Conservation (phyloP, 2,888 invertebrate genomes). For the Sepiola atlantica region DNA sequence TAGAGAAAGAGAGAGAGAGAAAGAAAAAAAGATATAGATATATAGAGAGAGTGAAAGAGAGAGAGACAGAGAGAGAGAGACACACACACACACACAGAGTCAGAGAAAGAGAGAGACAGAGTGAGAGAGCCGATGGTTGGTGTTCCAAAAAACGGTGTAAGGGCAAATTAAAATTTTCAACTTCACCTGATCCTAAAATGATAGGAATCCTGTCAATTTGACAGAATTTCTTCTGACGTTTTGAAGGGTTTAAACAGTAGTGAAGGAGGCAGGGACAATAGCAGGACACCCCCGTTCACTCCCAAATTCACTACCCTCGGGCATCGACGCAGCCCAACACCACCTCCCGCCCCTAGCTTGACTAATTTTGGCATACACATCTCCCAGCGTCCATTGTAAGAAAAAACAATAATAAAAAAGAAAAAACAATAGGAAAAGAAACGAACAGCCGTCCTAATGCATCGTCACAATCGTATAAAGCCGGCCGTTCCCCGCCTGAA, state of each 20-base stretch:
- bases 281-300: background rate
- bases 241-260: background rate
- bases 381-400: background rate
- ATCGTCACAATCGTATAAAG: no score
- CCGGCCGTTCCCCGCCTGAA: no score
- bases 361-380: background rate
- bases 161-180: conserved; percentile 32
- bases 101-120: background rate
- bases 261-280: background rate
- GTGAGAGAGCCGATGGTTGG: background rate
- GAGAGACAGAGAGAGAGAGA: background rate
- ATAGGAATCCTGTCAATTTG: background rate
- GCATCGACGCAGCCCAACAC: background rate
- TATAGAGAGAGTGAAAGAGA: no score
- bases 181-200: conserved; percentile 12
- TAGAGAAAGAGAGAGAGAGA: no score
- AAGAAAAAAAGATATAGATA: no score
- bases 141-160: background rate
- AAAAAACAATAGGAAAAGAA: no score
- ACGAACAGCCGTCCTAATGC: no score
- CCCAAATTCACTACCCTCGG: background rate
- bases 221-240: background rate
- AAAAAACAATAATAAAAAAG: background rate
- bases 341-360: no score
- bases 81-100: background rate